Evolutionary conservation across 2,797 vertebrate species (phyloP), one percentile per base, ranked within the genome.

Genomic region (Acanthopagrus latus): DNA sequence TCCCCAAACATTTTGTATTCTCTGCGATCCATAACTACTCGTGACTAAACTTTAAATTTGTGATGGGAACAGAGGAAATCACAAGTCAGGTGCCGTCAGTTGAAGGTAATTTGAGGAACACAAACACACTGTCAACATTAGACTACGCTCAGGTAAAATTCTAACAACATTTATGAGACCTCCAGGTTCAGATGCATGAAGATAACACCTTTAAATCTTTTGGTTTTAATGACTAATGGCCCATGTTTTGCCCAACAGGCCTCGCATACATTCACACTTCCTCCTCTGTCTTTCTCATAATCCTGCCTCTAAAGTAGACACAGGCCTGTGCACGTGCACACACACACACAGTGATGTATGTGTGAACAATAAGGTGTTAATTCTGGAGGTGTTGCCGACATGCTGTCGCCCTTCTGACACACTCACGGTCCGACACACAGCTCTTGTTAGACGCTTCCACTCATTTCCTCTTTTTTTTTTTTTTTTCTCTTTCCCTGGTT

Each of bases 351-450:
- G 18, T 86, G 83, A 88, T 87, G 76, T 76, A 87, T 80, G 86
- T 82, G 74, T 89, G 89, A 92, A 86, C 88, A 89, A 91, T 90
- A 92, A 87, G 80, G 89, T 91, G 89, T 90, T 92, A 90, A 91
- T 90, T 87, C 68, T 83, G 55, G 64, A 91, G 81, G 91, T 91
- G 91, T 87, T 80, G 81, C 82, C 73, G 82, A 91, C 71, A 77
- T 54, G 83, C 89, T 84, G 86, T 91, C 87, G 69, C 82, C 64
- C 81, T 44, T 44, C 18, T 21, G 4, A 84, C 81, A 78, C 78
- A 71, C 78, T 60, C 77, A 44, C 74, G 64, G 18, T 11, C 74
- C 2, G 14, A 80, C 85, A 74, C 74, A 71, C 63, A 56, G 27
- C 71, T 83, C 87, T 92, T 74, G 78, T 90, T 91, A 87, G 82